A percentile compares a stretch with the other conserved stretches of the same genome.
Conservation (phyloP, 2,888 invertebrate species). For the Sarcophaga variegata region DNA sequence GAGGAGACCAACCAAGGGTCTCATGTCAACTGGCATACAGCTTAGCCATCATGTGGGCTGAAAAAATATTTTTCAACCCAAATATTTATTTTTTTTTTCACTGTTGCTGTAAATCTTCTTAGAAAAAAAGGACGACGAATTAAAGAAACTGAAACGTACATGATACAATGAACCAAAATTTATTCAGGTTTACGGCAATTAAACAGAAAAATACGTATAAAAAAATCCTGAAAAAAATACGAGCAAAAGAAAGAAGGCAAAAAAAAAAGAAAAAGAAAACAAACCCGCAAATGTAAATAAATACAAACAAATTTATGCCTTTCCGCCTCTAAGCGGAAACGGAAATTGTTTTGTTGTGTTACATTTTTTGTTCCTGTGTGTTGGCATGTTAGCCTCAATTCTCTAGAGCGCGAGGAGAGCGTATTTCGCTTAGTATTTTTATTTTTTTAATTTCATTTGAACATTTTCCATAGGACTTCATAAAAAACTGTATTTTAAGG, state of each 20-base stretch:
- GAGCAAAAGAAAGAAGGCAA: too few species aligned
- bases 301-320: constrained; percentile 45
- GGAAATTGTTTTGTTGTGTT: constrained; percentile 59
- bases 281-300: constrained; percentile 7
- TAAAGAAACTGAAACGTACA: constrained; percentile 2
- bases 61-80: too few species aligned
- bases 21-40: too few species aligned
- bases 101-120: too few species aligned
- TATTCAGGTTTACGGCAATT: constrained; percentile 57
- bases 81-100: too few species aligned
- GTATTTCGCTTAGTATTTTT: too few species aligned
- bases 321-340: constrained; percentile 54
- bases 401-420: too few species aligned
- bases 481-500: neutral
- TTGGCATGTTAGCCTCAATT: neutral
- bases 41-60: too few species aligned
- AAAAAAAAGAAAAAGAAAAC: neutral
- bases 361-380: neutral
- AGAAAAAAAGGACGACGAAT: too few species aligned
- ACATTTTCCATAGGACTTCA: neutral
- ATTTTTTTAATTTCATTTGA: too few species aligned
- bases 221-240: neutral
- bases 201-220: constrained; percentile 57
- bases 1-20: too few species aligned
- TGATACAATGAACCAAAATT: constrained; percentile 19